Evolutionary conservation across 2,797 vertebrate genomes (phyloP), one percentile per base, ranked within the genome.

Genomic region (Masticophis lateralis): DNA sequence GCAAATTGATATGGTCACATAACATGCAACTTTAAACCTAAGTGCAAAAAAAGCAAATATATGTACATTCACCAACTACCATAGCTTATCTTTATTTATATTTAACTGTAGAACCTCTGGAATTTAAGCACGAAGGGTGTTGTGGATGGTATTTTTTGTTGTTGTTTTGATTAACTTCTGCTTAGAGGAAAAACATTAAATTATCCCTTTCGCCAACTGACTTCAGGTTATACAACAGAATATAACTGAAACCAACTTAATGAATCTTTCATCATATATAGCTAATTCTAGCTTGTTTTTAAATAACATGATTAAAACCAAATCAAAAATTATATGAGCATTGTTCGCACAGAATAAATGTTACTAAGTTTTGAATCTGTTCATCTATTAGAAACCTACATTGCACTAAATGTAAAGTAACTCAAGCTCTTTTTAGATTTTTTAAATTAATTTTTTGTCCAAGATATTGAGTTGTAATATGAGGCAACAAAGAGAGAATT

Each of bases 401-500:
- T 3, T 28, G n/a, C 57, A 47, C 43, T 10, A 47, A 91, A 94
- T 94, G 93, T 83, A 60, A 92, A 79, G 74, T 61, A 91, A 87
- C 2, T 2, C 28, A 94, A 92, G 79, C 60, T 90, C 87, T 93
- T 55, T 5, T 43, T 79, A 90, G 2, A 88, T 28, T 55, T 87
- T 86, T 6, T 69, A 74, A 88, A 60, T 92, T 91, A 89, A 51
- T 8, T 25, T 92, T 47, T 92, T 92, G 90, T 47, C 22, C 59
- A 86, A 28, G 20, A 10, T 0, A 92, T 93, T 92, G 90, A 91
- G 90, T 87, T 86, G 25, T 91, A 93, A 92, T 87, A 87, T 90
- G 90, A 95, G 86, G 60, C 5, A 88, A 20, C 88, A 94, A 91
- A 94, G 93, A 91, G 27, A 3, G 57, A 92, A 94, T 86, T 95